Conservation (phyloP, 2,113 vertebrate genomes). For the Clarias magur region DNA sequence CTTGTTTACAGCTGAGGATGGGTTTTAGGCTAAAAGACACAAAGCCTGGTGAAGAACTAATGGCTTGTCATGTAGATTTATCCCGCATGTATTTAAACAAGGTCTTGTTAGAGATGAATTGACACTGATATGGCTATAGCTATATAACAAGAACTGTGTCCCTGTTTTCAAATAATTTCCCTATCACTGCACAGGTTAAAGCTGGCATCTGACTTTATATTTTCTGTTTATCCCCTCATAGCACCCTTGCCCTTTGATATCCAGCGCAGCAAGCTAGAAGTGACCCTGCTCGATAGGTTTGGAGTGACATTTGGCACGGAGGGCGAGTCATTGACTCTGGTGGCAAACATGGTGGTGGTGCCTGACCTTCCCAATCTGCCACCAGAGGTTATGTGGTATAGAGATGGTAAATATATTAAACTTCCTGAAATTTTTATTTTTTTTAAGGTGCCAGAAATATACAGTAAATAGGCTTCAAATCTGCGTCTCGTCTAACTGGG, state of each 20-base stretch:
- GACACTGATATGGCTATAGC: background rate
- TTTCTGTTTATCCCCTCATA: conserved; percentile 63
- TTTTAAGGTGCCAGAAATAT: background rate
- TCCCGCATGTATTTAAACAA: background rate
- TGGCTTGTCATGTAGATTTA: background rate
- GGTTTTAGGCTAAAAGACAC: conserved; percentile 29
- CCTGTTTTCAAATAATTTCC: background rate
- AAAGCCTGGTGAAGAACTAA: conserved; percentile 11
- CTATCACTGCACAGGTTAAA: background rate
- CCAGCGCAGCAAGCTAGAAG: conserved; percentile 86
- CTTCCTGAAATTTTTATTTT: background rate
- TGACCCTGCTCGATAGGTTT: conserved; percentile 86
- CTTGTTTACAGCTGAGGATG: conserved; percentile 17
- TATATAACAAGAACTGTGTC: too few species aligned
- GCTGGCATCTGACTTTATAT: background rate
- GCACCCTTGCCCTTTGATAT: conserved; percentile 74
- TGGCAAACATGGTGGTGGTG: conserved; percentile 82
- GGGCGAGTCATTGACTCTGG: conserved; percentile 83
- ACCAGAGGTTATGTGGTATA: conserved; percentile 88
- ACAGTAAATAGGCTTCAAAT: background rate
- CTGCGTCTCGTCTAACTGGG: background rate
- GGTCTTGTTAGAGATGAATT: background rate
- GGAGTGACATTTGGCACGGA: conserved; percentile 87
- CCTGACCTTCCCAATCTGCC: conserved; percentile 86
- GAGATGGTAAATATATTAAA: conserved; percentile 80